Evolutionary conservation across 2,797 vertebrate genomes (phyloP).

Genomic region (Danio jaintianensis): DNA sequence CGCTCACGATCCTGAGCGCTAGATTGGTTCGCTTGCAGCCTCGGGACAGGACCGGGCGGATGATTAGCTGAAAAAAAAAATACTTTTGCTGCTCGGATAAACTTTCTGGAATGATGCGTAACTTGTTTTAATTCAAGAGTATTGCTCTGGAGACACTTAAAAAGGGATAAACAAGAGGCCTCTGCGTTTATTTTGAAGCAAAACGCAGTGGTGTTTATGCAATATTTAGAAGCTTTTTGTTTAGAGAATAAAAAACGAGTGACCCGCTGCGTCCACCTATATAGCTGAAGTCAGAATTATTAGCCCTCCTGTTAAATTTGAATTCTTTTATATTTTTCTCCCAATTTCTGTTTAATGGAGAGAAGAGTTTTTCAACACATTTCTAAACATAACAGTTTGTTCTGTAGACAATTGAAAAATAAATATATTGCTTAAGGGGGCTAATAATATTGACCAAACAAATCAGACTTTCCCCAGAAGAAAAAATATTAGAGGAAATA

Average conservation of each 20-base stretch:
- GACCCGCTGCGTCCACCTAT: conserved; percentile 54
- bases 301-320: no score
- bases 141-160: conserved; percentile 6
- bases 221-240: conserved; percentile 60
- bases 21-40: conserved; percentile 48
- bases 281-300: no score
- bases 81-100: conserved; percentile 55
- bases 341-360: no score
- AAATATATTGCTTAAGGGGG: no score
- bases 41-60: conserved; percentile 47
- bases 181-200: conserved; percentile 43
- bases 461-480: no score
- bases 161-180: conserved; percentile 35
- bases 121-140: conserved; percentile 27
- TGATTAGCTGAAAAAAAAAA: conserved; percentile 58
- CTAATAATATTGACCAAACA: no score
- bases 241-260: conserved; percentile 44
- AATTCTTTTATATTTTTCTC: no score
- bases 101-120: conserved; percentile 18
- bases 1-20: conserved; percentile 20
- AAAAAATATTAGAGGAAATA: no score
- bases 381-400: no score
- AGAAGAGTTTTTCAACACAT: no score
- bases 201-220: conserved; percentile 40
- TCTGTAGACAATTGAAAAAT: no score